Conservation (phyloP, 2,113 vertebrate genomes). For the Deroptyus accipitrinus region DNA sequence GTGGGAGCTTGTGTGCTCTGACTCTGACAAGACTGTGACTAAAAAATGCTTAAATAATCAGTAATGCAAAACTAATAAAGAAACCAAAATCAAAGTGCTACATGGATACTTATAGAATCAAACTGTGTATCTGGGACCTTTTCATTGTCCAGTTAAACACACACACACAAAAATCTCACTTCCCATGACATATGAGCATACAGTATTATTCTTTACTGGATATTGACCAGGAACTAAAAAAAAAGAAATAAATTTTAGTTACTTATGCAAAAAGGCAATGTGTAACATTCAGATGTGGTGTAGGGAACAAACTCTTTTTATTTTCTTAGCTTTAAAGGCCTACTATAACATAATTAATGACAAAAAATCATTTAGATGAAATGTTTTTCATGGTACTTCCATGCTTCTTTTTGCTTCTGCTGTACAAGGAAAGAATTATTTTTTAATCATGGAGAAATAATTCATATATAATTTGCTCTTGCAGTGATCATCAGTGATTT, state of each 20-base stretch:
- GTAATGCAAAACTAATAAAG: background rate
- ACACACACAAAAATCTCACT: background rate
- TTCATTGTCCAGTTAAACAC: background rate
- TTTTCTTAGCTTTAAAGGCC: background rate
- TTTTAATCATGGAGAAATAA: constrained; percentile 13
- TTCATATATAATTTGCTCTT: background rate
- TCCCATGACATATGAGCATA: background rate
- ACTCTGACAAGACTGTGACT: background rate
- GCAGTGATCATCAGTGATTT: background rate
- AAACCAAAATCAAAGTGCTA: background rate
- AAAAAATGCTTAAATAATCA: background rate
- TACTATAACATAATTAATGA: background rate
- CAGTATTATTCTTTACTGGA: background rate
- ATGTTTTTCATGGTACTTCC: background rate
- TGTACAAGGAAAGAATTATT: background rate
- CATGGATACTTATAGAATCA: background rate
- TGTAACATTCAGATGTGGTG: background rate
- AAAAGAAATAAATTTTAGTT: background rate
- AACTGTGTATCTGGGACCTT: background rate
- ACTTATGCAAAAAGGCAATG: background rate
- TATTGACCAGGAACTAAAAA: background rate
- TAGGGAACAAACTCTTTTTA: background rate
- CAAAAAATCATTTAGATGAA: background rate
- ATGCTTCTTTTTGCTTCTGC: background rate
- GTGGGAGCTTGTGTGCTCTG: background rate